These are phyloP conservation scores for Drosophila parabipectinata DNA, from an alignment of 1,140 invertebrate genomes.

Conservation along the genomic window DNA sequence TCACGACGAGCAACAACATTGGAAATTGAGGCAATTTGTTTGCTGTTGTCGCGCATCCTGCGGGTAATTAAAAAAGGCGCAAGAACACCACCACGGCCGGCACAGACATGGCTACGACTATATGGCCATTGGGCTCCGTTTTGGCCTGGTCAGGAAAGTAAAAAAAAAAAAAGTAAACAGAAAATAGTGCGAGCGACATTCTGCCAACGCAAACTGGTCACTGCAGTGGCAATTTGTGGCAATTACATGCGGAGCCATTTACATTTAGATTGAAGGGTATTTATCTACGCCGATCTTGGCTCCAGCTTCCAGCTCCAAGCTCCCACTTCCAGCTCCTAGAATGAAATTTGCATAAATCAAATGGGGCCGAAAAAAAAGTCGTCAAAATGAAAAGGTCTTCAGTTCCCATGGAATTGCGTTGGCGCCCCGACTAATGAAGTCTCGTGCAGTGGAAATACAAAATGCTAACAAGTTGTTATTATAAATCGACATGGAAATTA, in stretches of 20 bases:
- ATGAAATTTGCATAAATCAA: constrained; percentile 57
- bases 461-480: constrained; percentile 83
- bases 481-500: constrained; percentile 83
- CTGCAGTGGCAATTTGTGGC: constrained; percentile 83
- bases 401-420: constrained; percentile 34
- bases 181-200: constrained; percentile 31
- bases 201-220: constrained; percentile 75
- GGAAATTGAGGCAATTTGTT: constrained; percentile 83
- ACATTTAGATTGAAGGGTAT: constrained; percentile 83
- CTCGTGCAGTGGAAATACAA: constrained; percentile 60
- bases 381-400: constrained; percentile 13
- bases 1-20: constrained; percentile 80
- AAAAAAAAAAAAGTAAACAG: constrained; percentile 11
- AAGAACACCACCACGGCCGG: constrained; percentile 67
- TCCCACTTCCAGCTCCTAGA: constrained; percentile 31
- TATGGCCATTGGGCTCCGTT: constrained; percentile 36
- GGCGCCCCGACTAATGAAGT: constrained; percentile 52
- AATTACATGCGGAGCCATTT: constrained; percentile 83
- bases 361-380: constrained; percentile 44
- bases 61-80: constrained; percentile 83
- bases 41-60: constrained; percentile 82
- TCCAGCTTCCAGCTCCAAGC: constrained; percentile 25
- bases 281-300: constrained; percentile 62
- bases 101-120: constrained; percentile 30
- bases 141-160: constrained; percentile 33